These are phyloP conservation scores for Sebastes itinus DNA, from an alignment of 2,797 vertebrate species.

Conservation along the genomic window DNA sequence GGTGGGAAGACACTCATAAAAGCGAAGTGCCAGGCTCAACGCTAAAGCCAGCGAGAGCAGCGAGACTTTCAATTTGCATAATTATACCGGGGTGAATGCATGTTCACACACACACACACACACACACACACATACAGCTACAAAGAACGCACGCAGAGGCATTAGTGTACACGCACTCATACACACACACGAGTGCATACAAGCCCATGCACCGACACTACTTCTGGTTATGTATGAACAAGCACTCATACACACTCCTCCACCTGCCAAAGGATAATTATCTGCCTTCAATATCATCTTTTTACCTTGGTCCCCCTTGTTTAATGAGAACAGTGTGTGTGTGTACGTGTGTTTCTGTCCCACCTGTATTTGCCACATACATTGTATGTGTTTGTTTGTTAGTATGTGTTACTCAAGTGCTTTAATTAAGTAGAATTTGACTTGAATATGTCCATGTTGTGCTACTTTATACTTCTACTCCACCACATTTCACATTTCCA, in stretches of 20 bases:
- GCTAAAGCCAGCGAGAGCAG: constrained; percentile 42
- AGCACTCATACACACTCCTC: neutral
- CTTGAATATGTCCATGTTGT: neutral
- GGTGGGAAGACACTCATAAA: constrained; percentile 55
- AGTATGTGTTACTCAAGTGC: neutral
- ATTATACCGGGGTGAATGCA: constrained; percentile 48
- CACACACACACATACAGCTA: neutral
- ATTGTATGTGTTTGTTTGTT: neutral
- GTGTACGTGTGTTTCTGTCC: neutral
- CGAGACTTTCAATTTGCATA: constrained; percentile 69
- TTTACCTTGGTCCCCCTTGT: neutral
- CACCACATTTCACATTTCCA: neutral
- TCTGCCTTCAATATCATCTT: neutral
- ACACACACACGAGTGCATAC: neutral
- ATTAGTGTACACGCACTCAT: neutral
- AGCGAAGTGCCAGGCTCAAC: constrained; percentile 38
- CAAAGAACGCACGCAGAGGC: neutral
- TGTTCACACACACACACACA: constrained; percentile 13
- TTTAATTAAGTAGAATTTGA: neutral
- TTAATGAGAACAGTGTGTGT: neutral
- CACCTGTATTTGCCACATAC: neutral
- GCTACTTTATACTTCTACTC: neutral
- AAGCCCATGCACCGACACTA: neutral
- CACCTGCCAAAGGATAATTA: constrained; percentile 10
- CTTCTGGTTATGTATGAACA: constrained; percentile 9